A percentile compares a stretch with the other conserved stretches of the same genome.
These are phyloP conservation scores for Ochlodes sylvanus DNA, from an alignment of 2,888 invertebrate genomes.

Conservation along the genomic window DNA sequence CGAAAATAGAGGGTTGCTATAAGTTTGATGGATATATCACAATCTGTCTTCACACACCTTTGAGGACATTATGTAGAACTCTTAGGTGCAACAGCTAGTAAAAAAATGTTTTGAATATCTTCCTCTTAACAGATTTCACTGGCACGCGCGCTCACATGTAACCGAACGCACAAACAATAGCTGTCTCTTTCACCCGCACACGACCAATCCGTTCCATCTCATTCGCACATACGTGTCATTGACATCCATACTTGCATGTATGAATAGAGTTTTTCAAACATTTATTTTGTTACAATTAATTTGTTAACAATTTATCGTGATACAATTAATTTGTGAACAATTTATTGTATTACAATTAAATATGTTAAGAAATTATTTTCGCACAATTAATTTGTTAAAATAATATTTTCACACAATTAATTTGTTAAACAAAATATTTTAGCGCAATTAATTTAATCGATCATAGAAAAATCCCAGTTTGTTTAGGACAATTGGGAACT, in stretches of 20 bases:
- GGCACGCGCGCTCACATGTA: constrained; percentile 54
- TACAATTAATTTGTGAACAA: not conserved
- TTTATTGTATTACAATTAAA: not conserved
- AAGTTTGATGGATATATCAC: no score
- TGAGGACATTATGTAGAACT: no score
- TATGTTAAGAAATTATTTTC: no score
- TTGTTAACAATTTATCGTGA: not conserved
- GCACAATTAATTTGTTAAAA: no score
- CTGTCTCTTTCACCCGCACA: constrained; percentile 51
- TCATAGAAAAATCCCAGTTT: no score
- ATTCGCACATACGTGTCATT: constrained; percentile 52
- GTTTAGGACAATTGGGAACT: no score
- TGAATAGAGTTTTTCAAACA: constrained; percentile 16
- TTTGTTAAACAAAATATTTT: no score
- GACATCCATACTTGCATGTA: constrained; percentile 42
- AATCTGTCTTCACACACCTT: no score
- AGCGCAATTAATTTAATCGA: no score
- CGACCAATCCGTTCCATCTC: constrained; percentile 37
- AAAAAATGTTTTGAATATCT: constrained; percentile 22
- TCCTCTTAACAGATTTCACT: constrained; percentile 72
- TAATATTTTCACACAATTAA: no score
- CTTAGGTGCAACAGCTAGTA: no score
- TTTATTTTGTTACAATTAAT: not conserved
- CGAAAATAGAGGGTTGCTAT: no score
- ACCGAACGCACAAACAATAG: constrained; percentile 47